Evolutionary conservation across 2,797 vertebrate species (phyloP), one percentile per base, ranked within the genome.

Genomic region (Tangara arthus): DNA sequence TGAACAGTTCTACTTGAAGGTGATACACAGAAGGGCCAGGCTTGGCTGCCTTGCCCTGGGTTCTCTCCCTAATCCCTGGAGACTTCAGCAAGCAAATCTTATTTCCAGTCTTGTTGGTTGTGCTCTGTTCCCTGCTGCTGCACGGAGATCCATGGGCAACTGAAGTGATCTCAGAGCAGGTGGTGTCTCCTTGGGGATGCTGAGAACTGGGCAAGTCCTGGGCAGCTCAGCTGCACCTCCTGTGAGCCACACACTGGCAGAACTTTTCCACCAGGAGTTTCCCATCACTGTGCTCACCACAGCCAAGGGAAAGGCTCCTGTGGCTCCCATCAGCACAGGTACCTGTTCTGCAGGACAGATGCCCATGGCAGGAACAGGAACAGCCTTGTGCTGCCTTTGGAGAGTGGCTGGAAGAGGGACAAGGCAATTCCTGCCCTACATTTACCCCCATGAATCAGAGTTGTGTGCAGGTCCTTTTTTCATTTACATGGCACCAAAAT

Each of bases 161-260:
- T 44, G 24, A 77, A 49, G 15, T 1, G 39, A 32, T 26, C 66
- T 11, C 19, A 35, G 35, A 55, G 59, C 7, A 42, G 2, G 19
- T 8, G 64, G 15, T 0, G 2, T 32, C 20, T 77, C 46, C 90
- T 41, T 3, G 15, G 72, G 85, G 80, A 32, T 53, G 60, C 61
- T 46, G 11, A 2, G 35, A 34, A 1, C 1, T 1, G 2, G 41
- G 8, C 42, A 18, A 3, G n/a, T 4, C 12, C 0, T 1, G n/a
- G 37, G 65, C n/a, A 34, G 79, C 39, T 23, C 20, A 61, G 87
- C 82, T 42, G n/a, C 17, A 8, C 8, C 81, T 50, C 44, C 10
- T 1, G 11, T 0, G 4, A 57, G 10, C 56, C 37, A 5, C 2
- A 2, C 16, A 2, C 0, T 0, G 4, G 27, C 47, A 53, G 26